Conservation (phyloP, 2,888 invertebrate genomes). For the Dasysyrphus tricinctus region DNA sequence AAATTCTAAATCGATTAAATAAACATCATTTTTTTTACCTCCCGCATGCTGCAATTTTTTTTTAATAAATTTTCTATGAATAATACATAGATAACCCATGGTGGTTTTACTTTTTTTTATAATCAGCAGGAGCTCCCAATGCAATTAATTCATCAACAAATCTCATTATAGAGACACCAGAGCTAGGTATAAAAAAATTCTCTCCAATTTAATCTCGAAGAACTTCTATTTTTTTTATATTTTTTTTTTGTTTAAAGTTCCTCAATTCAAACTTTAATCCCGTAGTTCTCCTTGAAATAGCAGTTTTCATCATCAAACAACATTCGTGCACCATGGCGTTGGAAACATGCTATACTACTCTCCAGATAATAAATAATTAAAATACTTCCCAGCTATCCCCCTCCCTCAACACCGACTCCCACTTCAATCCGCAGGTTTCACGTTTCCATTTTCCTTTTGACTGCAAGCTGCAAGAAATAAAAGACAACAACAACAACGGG, state of each 20-base stretch:
- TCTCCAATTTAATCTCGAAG: not conserved
- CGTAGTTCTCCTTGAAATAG: conserved; percentile 1
- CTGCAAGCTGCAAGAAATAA: conserved; percentile 11
- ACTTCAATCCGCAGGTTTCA: conserved; percentile 5
- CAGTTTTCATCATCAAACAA: conserved; percentile 66
- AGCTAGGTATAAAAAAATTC: not conserved
- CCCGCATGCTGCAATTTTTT: not conserved
- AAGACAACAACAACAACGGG: not conserved
- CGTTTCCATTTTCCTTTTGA: conserved; percentile 19
- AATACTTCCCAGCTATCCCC: conserved; percentile 30
- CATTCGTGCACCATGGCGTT: conserved; percentile 50
- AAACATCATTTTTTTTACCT: not conserved
- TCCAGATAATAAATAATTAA: conserved; percentile 71
- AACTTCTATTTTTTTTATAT: not conserved
- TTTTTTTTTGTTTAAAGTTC: conserved; percentile 13
- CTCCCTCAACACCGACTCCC: not conserved
- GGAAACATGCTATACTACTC: conserved; percentile 45
- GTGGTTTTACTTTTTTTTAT: not conserved
- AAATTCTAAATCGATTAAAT: not conserved
- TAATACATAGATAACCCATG: not conserved
- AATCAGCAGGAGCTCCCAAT: conserved; percentile 11
- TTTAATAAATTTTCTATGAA: not conserved
- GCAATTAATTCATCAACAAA: conserved; percentile 26
- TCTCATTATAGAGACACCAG: conserved; percentile 5
- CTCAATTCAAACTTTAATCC: conserved; percentile 42